A percentile compares a stretch with the other conserved stretches of the same genome.
Conservation (phyloP, 2,888 invertebrate genomes). For the Cenopis cana region DNA sequence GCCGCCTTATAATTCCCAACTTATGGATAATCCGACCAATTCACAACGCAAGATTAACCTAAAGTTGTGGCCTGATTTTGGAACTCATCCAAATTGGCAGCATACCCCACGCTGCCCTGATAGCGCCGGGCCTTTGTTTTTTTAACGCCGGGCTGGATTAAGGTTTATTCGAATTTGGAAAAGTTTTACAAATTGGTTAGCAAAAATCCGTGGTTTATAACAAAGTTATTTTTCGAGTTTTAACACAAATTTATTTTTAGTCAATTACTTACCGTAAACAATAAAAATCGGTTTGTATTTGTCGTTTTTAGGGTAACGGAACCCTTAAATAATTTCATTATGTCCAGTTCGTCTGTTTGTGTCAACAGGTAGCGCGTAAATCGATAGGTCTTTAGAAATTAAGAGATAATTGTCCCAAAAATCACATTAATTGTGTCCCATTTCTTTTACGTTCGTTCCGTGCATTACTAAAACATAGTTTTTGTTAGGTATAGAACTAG, state of each 20-base stretch:
- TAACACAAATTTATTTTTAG: background rate
- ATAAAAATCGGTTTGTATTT: too few species aligned
- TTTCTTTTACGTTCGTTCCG: too few species aligned
- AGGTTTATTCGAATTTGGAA: conserved; percentile 42
- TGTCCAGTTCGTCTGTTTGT: too few species aligned
- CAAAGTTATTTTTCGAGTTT: background rate
- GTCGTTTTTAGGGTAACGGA: too few species aligned
- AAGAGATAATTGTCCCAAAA: too few species aligned
- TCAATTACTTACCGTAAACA: background rate
- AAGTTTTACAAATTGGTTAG: conserved; percentile 35
- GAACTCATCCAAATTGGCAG: conserved; percentile 69
- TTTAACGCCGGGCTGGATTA: conserved; percentile 56
- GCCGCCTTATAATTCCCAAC: conserved; percentile 51
- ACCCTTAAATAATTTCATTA: too few species aligned
- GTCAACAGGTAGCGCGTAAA: too few species aligned
- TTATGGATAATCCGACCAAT: conserved; percentile 62
- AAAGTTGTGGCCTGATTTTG: conserved; percentile 63
- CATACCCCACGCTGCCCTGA: conserved; percentile 64
- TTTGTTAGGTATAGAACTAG: too few species aligned
- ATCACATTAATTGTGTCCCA: too few species aligned
- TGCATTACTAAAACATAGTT: too few species aligned
- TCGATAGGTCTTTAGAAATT: too few species aligned
- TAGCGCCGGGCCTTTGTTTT: conserved; percentile 57
- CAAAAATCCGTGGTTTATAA: conserved; percentile 22
- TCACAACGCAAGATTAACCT: conserved; percentile 63